These are phyloP conservation scores for Phyllotreta cruciferae DNA, from an alignment of 2,888 invertebrate species.

Conservation along the genomic window DNA sequence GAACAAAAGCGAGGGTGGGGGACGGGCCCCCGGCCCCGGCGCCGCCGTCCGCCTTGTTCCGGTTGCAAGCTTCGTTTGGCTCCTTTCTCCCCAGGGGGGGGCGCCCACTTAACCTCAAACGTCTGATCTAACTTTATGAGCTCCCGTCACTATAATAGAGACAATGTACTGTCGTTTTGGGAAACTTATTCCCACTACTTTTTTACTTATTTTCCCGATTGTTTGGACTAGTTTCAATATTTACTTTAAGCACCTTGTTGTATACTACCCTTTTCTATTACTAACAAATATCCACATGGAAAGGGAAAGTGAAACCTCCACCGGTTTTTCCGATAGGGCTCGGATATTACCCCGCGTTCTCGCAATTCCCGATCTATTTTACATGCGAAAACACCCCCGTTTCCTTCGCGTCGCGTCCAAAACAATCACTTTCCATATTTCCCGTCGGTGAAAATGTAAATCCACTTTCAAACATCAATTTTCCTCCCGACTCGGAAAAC, in stretches of 20 bases:
- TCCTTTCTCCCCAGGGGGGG: slow-evolving; percentile 56
- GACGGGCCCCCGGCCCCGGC: slow-evolving; percentile 20
- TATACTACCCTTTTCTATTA: no score
- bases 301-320: slow-evolving; percentile 1
- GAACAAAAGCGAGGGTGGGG: slow-evolving; percentile 65
- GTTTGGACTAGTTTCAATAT: no score
- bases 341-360: slow-evolving; percentile 5
- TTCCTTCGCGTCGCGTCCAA: slow-evolving; percentile 20
- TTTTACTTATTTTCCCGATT: no score
- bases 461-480: slow-evolving; percentile 34
- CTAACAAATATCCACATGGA: slow-evolving; percentile 1
- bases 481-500: slow-evolving; percentile 28
- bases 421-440: slow-evolving; percentile 30
- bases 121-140: slow-evolving; percentile 40
- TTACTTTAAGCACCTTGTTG: no score
- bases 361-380: slow-evolving; percentile 14
- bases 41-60: slow-evolving; percentile 51
- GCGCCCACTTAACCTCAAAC: slow-evolving; percentile 54
- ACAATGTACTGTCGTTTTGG: slow-evolving; percentile 10
- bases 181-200: no score
- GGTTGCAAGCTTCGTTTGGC: slow-evolving; percentile 62
- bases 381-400: slow-evolving; percentile 15
- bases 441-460: slow-evolving; percentile 34
- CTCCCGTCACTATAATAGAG: slow-evolving; percentile 31
- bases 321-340: not conserved